Evolutionary conservation across 2,113 vertebrate genomes (phyloP).

Genomic region (Pelecanus crispus): DNA sequence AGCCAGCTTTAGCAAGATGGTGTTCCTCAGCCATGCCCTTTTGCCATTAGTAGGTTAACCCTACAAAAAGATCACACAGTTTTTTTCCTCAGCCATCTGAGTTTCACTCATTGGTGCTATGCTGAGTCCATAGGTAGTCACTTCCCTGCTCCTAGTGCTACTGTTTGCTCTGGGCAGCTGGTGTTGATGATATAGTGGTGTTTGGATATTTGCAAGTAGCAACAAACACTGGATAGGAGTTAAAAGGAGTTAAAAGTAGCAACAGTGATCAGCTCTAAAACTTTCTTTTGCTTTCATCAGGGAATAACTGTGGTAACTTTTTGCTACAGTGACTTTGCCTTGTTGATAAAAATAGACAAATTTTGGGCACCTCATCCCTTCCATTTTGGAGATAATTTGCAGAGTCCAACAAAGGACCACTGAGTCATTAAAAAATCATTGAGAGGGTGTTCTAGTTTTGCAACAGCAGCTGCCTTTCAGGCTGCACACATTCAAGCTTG

Average conservation of each 20-base stretch:
- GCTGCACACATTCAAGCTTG: background rate
- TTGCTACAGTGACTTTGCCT: background rate
- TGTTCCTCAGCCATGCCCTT: background rate
- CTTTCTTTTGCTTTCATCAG: background rate
- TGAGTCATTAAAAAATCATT: background rate
- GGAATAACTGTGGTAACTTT: background rate
- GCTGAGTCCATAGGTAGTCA: background rate
- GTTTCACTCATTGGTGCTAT: background rate
- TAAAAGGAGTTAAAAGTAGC: background rate
- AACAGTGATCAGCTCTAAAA: background rate
- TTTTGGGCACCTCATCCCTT: background rate
- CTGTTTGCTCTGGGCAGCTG: background rate
- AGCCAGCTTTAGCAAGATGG: background rate
- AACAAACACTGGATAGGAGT: background rate
- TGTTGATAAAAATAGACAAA: background rate
- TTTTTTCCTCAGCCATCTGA: background rate
- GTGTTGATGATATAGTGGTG: fast-evolving
- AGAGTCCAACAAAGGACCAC: background rate
- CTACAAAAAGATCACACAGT: background rate
- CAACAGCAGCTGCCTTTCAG: background rate
- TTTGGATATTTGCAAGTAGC: background rate
- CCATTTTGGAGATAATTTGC: background rate
- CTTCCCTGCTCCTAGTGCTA: background rate
- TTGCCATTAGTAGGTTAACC: background rate
- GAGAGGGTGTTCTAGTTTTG: background rate